Evolutionary conservation across 2,888 invertebrate species (phyloP).

Genomic region (Hedya salicella): DNA sequence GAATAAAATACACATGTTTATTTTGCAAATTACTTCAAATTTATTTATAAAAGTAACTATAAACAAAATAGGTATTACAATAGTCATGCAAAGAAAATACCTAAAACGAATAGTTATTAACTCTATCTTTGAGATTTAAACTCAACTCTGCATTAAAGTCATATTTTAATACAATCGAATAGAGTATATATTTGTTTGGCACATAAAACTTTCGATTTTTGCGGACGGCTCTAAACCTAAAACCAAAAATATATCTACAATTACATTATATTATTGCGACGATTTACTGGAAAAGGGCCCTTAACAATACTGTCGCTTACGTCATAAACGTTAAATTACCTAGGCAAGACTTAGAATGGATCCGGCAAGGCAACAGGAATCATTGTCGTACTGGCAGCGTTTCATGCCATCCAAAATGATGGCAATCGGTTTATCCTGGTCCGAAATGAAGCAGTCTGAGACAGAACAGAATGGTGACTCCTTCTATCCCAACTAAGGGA

Average conservation of each 20-base stretch:
- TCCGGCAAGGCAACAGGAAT: too few species aligned
- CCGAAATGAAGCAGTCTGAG: too few species aligned
- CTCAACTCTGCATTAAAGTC: constrained; percentile 26
- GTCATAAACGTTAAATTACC: background rate
- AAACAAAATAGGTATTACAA: constrained; percentile 62
- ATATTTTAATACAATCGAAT: constrained; percentile 42
- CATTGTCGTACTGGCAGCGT: too few species aligned
- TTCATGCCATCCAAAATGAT: too few species aligned
- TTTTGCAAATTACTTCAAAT: constrained; percentile 70
- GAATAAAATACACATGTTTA: constrained; percentile 53
- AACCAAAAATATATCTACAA: constrained; percentile 42
- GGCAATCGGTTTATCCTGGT: too few species aligned
- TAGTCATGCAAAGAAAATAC: constrained; percentile 59
- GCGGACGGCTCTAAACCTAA: constrained; percentile 76
- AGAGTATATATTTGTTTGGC: constrained; percentile 67
- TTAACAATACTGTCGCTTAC: background rate
- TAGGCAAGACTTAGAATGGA: too few species aligned
- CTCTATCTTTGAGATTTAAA: constrained; percentile 11
- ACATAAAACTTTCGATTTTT: constrained; percentile 69
- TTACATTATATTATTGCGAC: constrained; percentile 1
- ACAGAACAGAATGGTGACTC: too few species aligned
- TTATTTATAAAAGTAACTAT: constrained; percentile 77
- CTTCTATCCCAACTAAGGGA: too few species aligned
- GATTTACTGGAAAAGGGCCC: background rate
- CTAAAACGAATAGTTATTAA: constrained; percentile 47